A percentile compares a stretch with the other conserved stretches of the same genome.
Evolutionary conservation across 2,797 vertebrate species (phyloP).

Genomic region (Falco cherrug): DNA sequence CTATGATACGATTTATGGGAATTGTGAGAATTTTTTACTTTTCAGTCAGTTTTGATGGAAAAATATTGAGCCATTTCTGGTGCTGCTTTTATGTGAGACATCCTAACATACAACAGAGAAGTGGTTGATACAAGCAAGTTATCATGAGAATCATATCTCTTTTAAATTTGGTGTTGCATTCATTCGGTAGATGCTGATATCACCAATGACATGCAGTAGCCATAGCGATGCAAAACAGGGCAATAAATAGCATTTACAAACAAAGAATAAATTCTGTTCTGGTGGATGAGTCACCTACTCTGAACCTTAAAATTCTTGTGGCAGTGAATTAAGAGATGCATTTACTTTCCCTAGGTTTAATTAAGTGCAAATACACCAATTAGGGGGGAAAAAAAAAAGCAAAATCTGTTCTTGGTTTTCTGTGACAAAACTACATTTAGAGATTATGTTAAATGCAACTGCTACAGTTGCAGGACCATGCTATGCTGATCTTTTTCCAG

Average conservation of each 20-base stretch:
- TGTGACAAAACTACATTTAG: neutral
- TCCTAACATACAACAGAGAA: neutral
- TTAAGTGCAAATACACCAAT: conserved; percentile 10
- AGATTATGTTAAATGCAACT: neutral
- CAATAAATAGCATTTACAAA: conserved; percentile 68
- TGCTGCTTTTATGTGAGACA: neutral
- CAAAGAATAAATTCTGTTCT: conserved; percentile 57
- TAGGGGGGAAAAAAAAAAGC: neutral
- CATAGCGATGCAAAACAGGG: conserved; percentile 62
- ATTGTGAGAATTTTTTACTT: neutral
- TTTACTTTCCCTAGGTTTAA: conserved; percentile 43
- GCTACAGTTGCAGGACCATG: neutral
- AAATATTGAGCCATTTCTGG: conserved; percentile 7
- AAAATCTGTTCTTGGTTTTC: conserved; percentile 9
- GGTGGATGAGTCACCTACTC: conserved; percentile 42
- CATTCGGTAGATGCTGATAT: neutral
- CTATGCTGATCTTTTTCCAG: neutral
- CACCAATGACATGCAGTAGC: conserved; percentile 57
- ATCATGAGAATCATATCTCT: neutral
- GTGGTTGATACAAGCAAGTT: neutral
- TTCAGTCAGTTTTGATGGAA: neutral
- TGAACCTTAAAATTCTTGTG: conserved; percentile 31
- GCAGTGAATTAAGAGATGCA: conserved; percentile 49
- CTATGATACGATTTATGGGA: neutral
- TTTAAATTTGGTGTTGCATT: neutral